A percentile compares a stretch with the other conserved stretches of the same genome.
These are phyloP conservation scores for Mycalesis mineus DNA, from an alignment of 2,888 invertebrate species.

Conservation along the genomic window DNA sequence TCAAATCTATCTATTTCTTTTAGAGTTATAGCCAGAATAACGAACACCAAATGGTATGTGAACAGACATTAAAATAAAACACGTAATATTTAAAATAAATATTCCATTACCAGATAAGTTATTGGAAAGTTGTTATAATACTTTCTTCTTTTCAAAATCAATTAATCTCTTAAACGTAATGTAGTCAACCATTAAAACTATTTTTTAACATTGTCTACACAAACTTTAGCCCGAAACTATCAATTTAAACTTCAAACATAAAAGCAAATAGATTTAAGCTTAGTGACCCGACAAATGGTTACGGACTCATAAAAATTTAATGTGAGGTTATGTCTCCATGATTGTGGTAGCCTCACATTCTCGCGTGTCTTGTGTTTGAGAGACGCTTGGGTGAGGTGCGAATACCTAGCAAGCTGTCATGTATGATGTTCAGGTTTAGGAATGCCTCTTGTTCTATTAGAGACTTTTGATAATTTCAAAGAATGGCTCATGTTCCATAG, in stretches of 20 bases:
- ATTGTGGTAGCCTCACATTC: conserved; percentile 8
- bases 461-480: no score
- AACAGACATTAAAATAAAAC: neutral
- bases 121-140: neutral
- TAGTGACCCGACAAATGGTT: conserved; percentile 23
- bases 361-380: neutral
- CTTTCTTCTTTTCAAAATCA: neutral
- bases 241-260: conserved; percentile 16
- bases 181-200: neutral
- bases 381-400: no score
- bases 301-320: conserved; percentile 21
- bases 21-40: no score
- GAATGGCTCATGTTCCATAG: no score
- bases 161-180: neutral
- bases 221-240: conserved; percentile 4
- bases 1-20: no score
- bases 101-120: neutral
- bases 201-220: conserved; percentile 2
- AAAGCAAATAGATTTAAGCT: conserved; percentile 15
- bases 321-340: conserved; percentile 13
- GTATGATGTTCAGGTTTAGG: no score
- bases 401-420: no score
- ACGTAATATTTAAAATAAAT: neutral
- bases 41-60: no score
- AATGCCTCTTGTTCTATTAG: no score